These are phyloP conservation scores for Drosophila silvestris DNA, from an alignment of 2,888 invertebrate species.

Conservation along the genomic window DNA sequence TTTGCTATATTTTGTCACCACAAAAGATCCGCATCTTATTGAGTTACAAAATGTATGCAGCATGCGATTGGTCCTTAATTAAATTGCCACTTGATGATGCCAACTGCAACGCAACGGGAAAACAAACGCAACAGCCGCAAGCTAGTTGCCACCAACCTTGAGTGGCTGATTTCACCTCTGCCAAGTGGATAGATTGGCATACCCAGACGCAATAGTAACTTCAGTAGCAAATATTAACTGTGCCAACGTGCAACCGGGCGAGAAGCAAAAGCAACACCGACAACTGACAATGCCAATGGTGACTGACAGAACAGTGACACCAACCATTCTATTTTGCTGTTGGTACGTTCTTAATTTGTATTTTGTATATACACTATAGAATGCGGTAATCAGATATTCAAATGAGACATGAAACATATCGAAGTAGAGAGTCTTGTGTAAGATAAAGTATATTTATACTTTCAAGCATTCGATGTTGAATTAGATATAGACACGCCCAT, in stretches of 20 bases:
- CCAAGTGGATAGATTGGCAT: slow-evolving; percentile 30
- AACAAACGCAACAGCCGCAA: slow-evolving; percentile 17
- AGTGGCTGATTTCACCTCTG: slow-evolving; percentile 17
- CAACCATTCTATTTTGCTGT: slow-evolving; percentile 8
- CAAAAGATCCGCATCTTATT: slow-evolving; percentile 47
- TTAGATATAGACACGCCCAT: not conserved
- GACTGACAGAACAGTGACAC: slow-evolving; percentile 18
- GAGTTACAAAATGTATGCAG: slow-evolving; percentile 46
- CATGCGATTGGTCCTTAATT: slow-evolving; percentile 67
- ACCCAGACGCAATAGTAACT: slow-evolving; percentile 13
- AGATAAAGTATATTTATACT: not conserved
- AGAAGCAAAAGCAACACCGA: slow-evolving; percentile 8
- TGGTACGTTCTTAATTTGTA: slow-evolving; percentile 9
- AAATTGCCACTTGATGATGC: slow-evolving; percentile 57
- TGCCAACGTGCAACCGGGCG: slow-evolving; percentile 35
- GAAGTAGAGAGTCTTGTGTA: not conserved
- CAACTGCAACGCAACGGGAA: slow-evolving; percentile 34
- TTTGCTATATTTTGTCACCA: slow-evolving; percentile 39
- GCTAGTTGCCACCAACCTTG: slow-evolving; percentile 6
- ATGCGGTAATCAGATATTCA: not conserved
- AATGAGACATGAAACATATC: not conserved
- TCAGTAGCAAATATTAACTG: slow-evolving; percentile 50
- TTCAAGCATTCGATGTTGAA: not conserved
- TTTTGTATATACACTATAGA: not conserved
- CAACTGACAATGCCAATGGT: slow-evolving; percentile 25